Base-by-base conservation (phyloP, 2,797 vertebrate genomes). In the Premnoplex brunnescens region DNA sequence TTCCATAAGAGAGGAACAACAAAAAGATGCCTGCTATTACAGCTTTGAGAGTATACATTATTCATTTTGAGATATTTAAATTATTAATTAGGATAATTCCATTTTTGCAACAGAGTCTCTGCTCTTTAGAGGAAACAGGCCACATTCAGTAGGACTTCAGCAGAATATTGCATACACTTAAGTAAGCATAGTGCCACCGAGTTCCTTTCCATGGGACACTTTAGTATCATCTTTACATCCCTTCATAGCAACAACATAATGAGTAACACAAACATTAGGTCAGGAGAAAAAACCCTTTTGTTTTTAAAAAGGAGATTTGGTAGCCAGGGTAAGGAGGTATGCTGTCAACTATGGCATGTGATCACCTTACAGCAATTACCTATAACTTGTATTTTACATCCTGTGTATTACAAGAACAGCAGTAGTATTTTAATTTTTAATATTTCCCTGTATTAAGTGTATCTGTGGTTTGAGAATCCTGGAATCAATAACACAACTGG, bases 31-130 rank as follows among this genome's bases (percentile, higher is more conserved):
- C 52, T 85, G 93, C 94, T 94, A 84, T 96, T 96, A 96, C 87
- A 84, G 93, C 90, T 92, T 91, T 3, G 2, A 77, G 54, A 27
- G 10, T 90, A 97, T 96, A 96, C 78, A 97, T 97, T 94, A 97
- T 97, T 96, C 95, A 97, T 94, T 93, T 94, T 85, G n/a, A 93
- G 58, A 80, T 91, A 95, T 93, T 97, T 97, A 85, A 97, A 97
- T 97, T 93, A 97, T 97, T 97, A 93, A 97, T 92, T 87, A 92
- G 80, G 59, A 81, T 81, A 93, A 96, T 93, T 91, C 93, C 69
- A 95, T 85, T 94, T 96, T 95, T 95, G 88, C 85, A 93, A 58
- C n/a, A 48, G 41, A 92, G 68, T 59, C 34, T 82, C 60, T 93
- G 76, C 67, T 76, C 73, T 88, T 93, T 77, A 88, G 66, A 91